Percentiles rank a stretch among this genome's conserved stretches.
These are phyloP conservation scores for Monopis laevigella DNA, from an alignment of 2,888 invertebrate genomes.

Conservation along the genomic window DNA sequence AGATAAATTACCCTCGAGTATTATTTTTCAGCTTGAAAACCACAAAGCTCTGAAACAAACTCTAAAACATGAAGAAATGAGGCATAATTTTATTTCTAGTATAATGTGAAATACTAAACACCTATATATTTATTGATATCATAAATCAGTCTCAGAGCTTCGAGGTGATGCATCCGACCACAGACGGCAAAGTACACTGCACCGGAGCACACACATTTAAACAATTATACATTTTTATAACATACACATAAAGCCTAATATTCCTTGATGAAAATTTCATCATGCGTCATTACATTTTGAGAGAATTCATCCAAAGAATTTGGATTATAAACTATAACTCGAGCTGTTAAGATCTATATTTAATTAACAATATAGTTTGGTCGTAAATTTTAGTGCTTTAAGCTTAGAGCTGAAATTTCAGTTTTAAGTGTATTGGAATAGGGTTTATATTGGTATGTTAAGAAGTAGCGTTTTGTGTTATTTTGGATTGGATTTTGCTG, in stretches of 20 bases:
- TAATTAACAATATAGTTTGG: conserved; percentile 22
- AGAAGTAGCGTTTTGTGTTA: not conserved
- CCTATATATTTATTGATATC: conserved; percentile 60
- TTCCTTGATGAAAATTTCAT: conserved; percentile 18
- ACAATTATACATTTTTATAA: conserved; percentile 23
- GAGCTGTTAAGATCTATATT: conserved; percentile 35
- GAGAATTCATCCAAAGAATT: conserved; percentile 20
- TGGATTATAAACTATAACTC: conserved; percentile 36
- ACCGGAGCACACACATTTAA: conserved; percentile 32
- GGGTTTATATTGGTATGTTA: conserved; percentile 19
- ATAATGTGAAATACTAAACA: conserved; percentile 60
- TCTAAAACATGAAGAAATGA: conserved; percentile 9
- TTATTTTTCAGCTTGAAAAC: not conserved
- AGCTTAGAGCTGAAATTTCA: conserved; percentile 14
- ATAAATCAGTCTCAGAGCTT: conserved; percentile 57
- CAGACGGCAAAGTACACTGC: conserved; percentile 50
- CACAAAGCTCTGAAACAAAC: not conserved
- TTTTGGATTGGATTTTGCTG: conserved; percentile 29
- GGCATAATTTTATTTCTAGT: conserved; percentile 15
- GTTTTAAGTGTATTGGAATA: conserved; percentile 17
- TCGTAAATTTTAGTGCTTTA: conserved; percentile 32
- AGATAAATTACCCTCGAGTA: too few relatives aligned
- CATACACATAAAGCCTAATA: conserved; percentile 14
- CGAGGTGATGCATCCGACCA: conserved; percentile 50
- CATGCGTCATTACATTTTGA: conserved; percentile 20